These are phyloP conservation scores for Tetropium fuscum DNA, from an alignment of 2,888 invertebrate genomes.

Conservation along the genomic window DNA sequence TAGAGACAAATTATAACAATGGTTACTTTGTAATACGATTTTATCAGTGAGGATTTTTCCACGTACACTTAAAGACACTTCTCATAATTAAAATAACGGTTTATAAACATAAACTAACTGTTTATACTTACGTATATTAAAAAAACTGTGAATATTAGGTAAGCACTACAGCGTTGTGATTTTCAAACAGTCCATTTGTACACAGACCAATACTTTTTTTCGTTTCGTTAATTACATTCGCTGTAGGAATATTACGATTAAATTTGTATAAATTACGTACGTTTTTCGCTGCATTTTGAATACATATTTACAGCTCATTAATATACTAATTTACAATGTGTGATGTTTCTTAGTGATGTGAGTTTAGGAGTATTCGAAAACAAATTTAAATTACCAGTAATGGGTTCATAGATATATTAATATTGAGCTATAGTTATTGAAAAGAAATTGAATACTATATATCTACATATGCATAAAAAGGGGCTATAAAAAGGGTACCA, in stretches of 20 bases:
- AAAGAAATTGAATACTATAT: too few species aligned
- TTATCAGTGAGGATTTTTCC: constrained; percentile 38
- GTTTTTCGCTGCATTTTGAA: constrained; percentile 11
- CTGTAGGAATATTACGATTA: constrained; percentile 38
- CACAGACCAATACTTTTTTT: constrained; percentile 53
- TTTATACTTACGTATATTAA: constrained; percentile 39
- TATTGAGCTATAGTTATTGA: too few species aligned
- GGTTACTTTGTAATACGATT: constrained; percentile 34
- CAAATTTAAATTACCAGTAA: too few species aligned
- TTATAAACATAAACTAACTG: constrained; percentile 39
- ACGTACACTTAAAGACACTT: constrained; percentile 25
- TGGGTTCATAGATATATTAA: too few species aligned
- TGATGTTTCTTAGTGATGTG: too few species aligned
- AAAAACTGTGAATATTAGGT: constrained; percentile 50
- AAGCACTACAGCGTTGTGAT: constrained; percentile 53
- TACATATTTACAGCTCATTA: constrained; percentile 12
- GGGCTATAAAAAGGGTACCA: too few species aligned
- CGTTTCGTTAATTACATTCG: constrained; percentile 41
- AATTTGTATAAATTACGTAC: constrained; percentile 37
- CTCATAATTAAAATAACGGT: constrained; percentile 30
- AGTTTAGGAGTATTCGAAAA: too few species aligned
- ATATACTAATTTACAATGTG: too few species aligned
- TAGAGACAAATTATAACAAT: constrained; percentile 32
- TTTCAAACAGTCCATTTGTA: constrained; percentile 51
- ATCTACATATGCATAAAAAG: too few species aligned